Conservation (phyloP, 2,888 invertebrate genomes). For the Brenthis daphne region DNA sequence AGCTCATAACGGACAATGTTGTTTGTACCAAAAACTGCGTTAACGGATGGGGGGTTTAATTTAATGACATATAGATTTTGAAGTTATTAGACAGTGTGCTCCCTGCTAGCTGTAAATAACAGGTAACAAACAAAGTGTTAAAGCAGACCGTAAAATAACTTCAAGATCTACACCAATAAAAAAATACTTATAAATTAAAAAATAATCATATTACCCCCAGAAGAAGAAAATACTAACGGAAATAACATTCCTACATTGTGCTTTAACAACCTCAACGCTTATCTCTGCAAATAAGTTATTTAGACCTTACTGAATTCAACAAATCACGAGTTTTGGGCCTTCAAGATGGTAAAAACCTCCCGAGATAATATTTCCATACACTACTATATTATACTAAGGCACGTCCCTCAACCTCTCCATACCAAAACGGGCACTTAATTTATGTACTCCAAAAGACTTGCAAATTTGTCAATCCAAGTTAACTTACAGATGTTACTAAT, state of each 20-base stretch:
- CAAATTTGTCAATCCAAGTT: slow-evolving; percentile 9
- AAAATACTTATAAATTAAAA: not conserved
- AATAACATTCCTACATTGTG: slow-evolving; percentile 1
- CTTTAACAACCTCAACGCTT: not conserved
- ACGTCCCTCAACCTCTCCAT: slow-evolving; percentile 18
- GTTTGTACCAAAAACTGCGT: slow-evolving; percentile 7
- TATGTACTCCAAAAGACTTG: slow-evolving; percentile 20
- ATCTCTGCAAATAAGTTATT: not conserved
- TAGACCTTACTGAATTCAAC: not conserved
- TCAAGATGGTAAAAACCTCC: slow-evolving; percentile 14
- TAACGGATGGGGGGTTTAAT: slow-evolving; percentile 1
- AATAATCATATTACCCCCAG: not conserved
- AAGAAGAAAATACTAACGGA: slow-evolving; percentile 8
- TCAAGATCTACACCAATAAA: not conserved
- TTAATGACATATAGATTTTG: not conserved
- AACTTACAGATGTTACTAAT: not conserved
- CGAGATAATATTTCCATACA: slow-evolving; percentile 18
- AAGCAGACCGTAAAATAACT: not conserved
- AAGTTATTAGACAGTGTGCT: not conserved
- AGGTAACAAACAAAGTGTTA: not conserved
- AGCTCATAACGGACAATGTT: too few species aligned
- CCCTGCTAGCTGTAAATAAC: not conserved
- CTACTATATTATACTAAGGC: slow-evolving; percentile 29
- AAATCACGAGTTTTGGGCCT: slow-evolving; percentile 22
- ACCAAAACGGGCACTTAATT: not conserved